Evolutionary conservation across 2,113 vertebrate species (phyloP).

Genomic region (Tachysurus vachellii): DNA sequence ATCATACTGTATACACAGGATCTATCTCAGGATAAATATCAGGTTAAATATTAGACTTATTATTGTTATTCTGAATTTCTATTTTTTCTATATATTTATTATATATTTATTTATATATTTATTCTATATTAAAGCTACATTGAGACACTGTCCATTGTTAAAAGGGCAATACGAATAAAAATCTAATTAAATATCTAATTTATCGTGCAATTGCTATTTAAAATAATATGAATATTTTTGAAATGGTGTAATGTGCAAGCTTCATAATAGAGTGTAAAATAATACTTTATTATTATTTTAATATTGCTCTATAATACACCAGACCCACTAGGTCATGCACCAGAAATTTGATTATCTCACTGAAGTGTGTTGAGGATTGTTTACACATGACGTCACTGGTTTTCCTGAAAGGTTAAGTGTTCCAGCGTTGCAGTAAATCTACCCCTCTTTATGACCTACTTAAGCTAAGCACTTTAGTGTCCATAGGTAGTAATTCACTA

Average conservation of each 20-base stretch:
- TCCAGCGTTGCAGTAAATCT: constrained; percentile 25
- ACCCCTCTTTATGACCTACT: constrained; percentile 27
- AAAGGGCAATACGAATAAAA: too few relatives aligned
- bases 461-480: constrained; percentile 16
- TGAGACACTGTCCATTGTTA: too few relatives aligned
- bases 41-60: too few relatives aligned
- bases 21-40: too few relatives aligned
- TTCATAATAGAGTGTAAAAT: not conserved
- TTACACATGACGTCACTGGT: constrained; percentile 22
- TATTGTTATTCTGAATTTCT: too few relatives aligned
- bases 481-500: constrained; percentile 18
- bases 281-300: not conserved
- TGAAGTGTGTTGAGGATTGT: not conserved
- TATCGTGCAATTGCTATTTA: not conserved
- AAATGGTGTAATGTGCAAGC: not conserved
- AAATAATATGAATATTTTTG: not conserved
- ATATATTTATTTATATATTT: too few relatives aligned
- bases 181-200: not conserved
- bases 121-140: too few relatives aligned
- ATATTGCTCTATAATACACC: not conserved
- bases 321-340: too few relatives aligned
- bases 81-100: too few relatives aligned
- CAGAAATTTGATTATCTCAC: not conserved
- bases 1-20: not conserved
- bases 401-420: constrained; percentile 25